Base-by-base conservation (phyloP, 2,113 vertebrate genomes). In the Talpa occidentalis region DNA sequence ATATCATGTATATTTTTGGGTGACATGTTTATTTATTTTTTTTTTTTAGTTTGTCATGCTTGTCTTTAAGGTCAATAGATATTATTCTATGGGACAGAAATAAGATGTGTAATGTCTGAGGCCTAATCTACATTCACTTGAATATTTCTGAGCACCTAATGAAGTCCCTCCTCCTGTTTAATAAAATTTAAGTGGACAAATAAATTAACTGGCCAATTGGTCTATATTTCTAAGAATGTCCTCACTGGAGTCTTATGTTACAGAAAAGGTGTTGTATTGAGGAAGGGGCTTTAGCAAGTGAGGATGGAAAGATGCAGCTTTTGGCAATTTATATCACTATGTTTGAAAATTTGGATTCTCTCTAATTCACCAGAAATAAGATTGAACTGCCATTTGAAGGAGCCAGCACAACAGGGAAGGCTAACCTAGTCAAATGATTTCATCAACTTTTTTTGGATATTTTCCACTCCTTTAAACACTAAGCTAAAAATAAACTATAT, bases 361-460 rank as follows among this genome's bases (percentile, higher is more conserved):
- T 84, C 44, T 93, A 89, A 76, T 86, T 66, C 49, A 84, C 24
- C 26, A 86, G n/a, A 86, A 91, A 87, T 80, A 47, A 92, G 5
- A 84, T 0, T n/a, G 35, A 87, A 81, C 86, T 35, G 24, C 81
- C 47, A 77, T 76, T 92, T 76, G 67, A 62, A 67, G 30, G 21
- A 84, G 59, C 12, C 32, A 81, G 32, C 37, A 91, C 35, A 80
- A 73, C 28, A 83, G 12, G 91, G 90, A 94, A 93, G 42, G 28
- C 59, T 87, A 84, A 94, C 14, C 60, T 42, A 72, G 17, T 19
- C 1, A 1, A 44, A 79, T 67, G 78, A 83, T 88, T 92, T 59
- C 77, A n/a, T n/a, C 35, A 56, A 73, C 44, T 90, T 96, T 32
- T 52, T 94, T 94, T 94, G 95, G 88, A 95, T 87, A 30, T 15